Evolutionary conservation across 1,140 invertebrate genomes (phyloP).

Genomic region (Bacillus rossius): DNA sequence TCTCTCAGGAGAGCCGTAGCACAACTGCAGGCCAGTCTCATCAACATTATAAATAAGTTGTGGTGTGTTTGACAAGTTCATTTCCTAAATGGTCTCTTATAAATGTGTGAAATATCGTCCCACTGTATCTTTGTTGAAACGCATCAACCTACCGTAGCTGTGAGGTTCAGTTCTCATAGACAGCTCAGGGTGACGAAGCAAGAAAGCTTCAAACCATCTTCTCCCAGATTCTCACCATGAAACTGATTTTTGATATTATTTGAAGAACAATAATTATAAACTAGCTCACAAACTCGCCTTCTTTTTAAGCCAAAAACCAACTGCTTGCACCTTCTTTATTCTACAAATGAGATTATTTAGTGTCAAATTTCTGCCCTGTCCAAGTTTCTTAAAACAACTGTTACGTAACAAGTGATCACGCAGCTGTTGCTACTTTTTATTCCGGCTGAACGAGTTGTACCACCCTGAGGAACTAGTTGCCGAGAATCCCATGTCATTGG

Average conservation of each 20-base stretch:
- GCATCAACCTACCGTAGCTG: neutral
- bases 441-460: too few relatives aligned
- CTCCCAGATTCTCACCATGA: neutral
- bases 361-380: neutral
- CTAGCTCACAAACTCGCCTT: neutral
- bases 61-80: neutral
- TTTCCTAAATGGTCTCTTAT: neutral
- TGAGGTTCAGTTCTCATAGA: neutral
- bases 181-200: neutral
- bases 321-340: neutral
- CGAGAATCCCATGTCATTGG: too few relatives aligned
- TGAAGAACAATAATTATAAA: neutral
- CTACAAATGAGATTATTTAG: neutral
- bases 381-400: neutral
- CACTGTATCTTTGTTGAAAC: neutral
- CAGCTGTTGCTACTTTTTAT: neutral
- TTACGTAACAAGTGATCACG: neutral
- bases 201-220: neutral
- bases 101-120: neutral
- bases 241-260: neutral
- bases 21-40: constrained; percentile 7
- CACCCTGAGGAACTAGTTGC: too few relatives aligned
- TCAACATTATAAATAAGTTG: constrained; percentile 11
- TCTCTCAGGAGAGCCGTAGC: neutral
- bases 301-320: neutral